Evolutionary conservation across 2,888 invertebrate genomes (phyloP), one percentile per base, ranked within the genome.

Genomic region (Parasteatoda lunata): DNA sequence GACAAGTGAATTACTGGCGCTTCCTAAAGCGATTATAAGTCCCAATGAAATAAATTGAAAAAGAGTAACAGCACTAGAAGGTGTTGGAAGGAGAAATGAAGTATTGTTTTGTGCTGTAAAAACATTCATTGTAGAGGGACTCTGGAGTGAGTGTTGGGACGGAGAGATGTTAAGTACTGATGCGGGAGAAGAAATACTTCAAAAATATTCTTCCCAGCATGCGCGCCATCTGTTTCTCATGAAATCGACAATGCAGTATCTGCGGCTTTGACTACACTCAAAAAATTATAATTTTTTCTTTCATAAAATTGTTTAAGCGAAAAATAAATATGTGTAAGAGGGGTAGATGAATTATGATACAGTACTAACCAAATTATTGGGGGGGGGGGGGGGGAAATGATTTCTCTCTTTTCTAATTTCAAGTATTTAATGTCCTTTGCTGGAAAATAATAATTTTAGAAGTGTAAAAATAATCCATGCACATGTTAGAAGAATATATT

Each of bases 31-130:
- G 48, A 88, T 76, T 52, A 88, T 79, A n/a, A 88, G 15, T n/a
- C 88, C 88, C 45, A 88, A 65, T 47, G 88, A 88, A 13, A 88
- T 77, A 54, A 88, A 88, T 52, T 88, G 84, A 64, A 86, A 83
- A 47, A 88, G 85, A 7, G 84, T 76, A 7, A 68, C 1, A 8
- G 69, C 52, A 30, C 85, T 76, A 3, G 77, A 73, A 47, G 47
- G 30, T 3, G 77, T 45, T 5, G 52, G 52, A 9, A 73, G 78
- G 49, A 30, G 13, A 59, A 13, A 9, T n/a, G n/a, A n/a, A 13
- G 59, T 59, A 13, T 9, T 13, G 59, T 59, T 59, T n/a, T 9
- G 59, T 13, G 59, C 9, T 59, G 59, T 13, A 59, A 59, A 13
- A 59, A n/a, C 59, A 59, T 77, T 59, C 86, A 87, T 87, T 45